Percentiles rank a stretch among this genome's conserved stretches.
These are phyloP conservation scores for Acestrorhynchus altus DNA, from an alignment of 2,797 vertebrate genomes.

Conservation along the genomic window DNA sequence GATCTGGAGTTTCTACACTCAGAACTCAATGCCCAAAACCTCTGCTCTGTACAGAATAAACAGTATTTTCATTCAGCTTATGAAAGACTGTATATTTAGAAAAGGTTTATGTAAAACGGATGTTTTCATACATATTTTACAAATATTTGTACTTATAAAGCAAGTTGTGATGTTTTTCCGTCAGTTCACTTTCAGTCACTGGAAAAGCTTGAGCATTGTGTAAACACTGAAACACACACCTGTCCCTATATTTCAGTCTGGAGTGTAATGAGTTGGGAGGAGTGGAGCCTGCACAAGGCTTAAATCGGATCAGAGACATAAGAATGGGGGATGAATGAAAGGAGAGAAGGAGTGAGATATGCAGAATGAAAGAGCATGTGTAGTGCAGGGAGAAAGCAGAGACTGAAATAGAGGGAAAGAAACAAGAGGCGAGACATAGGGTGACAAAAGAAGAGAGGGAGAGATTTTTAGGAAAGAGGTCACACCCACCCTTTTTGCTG, in stretches of 20 bases:
- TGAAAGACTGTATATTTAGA: background rate
- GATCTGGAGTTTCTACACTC: no score
- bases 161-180: background rate
- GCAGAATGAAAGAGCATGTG: background rate
- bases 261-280: conserved; percentile 13
- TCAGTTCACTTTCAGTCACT: conserved; percentile 13
- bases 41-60: background rate
- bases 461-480: conserved; percentile 52
- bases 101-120: background rate
- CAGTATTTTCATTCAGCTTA: background rate
- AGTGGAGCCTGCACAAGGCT: conserved; percentile 3
- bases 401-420: conserved; percentile 39
- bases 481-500: conserved; percentile 51
- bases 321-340: background rate
- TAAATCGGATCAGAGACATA: conserved; percentile 26
- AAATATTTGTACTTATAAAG: background rate
- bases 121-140: background rate
- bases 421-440: conserved; percentile 31
- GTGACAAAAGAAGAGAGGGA: conserved; percentile 40
- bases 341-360: background rate
- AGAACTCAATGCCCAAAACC: no score
- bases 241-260: conserved; percentile 32
- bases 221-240: conserved; percentile 44
- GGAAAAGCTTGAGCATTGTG: conserved; percentile 1
- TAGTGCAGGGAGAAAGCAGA: conserved; percentile 18